A percentile compares a stretch with the other conserved stretches of the same genome.
phyloP scores from a whole-genome alignment of 2,113 vertebrate genomes.

The Perca schrenkii region DNA sequence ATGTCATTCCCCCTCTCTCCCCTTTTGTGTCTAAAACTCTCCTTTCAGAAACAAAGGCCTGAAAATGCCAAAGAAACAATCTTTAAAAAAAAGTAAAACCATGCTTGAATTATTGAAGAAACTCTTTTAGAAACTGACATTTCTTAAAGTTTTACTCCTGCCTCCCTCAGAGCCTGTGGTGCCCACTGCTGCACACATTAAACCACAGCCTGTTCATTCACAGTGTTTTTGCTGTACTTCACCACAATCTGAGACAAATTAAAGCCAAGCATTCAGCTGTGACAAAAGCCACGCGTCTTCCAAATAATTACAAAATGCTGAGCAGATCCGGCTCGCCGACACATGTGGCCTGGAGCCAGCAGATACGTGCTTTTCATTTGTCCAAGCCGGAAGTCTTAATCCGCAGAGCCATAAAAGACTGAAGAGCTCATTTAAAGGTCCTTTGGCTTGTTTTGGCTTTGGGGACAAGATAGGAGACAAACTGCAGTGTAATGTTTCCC shows the following conservation, averaged over 20 bases:
- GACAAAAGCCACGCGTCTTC: constrained; percentile 11
- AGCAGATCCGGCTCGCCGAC: not conserved
- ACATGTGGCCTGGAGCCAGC: constrained; percentile 21
- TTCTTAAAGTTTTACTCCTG: not conserved
- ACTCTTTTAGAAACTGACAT: not conserved
- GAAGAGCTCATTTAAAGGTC: constrained; percentile 55
- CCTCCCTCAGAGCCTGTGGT: not conserved
- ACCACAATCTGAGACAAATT: constrained; percentile 26
- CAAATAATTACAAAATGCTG: not conserved
- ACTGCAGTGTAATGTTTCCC: not conserved
- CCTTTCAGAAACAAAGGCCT: too few species aligned
- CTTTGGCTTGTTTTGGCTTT: constrained; percentile 28
- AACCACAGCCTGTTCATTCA: constrained; percentile 7
- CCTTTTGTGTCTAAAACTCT: too few species aligned
- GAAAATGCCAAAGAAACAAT: too few species aligned
- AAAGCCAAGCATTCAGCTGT: constrained; percentile 41
- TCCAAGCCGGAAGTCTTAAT: constrained; percentile 36
- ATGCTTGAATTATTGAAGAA: not conserved
- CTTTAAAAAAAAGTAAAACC: not conserved
- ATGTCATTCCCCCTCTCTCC: too few species aligned
- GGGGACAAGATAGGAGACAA: constrained; percentile 6
- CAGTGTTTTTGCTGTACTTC: not conserved
- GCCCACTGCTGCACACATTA: constrained; percentile 6
- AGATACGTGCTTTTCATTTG: constrained; percentile 26
- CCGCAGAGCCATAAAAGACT: constrained; percentile 40